Percentiles rank a stretch among this genome's conserved stretches.
These are phyloP conservation scores for Ciconia stormi DNA, from an alignment of 2,113 vertebrate genomes.

Conservation along the genomic window DNA sequence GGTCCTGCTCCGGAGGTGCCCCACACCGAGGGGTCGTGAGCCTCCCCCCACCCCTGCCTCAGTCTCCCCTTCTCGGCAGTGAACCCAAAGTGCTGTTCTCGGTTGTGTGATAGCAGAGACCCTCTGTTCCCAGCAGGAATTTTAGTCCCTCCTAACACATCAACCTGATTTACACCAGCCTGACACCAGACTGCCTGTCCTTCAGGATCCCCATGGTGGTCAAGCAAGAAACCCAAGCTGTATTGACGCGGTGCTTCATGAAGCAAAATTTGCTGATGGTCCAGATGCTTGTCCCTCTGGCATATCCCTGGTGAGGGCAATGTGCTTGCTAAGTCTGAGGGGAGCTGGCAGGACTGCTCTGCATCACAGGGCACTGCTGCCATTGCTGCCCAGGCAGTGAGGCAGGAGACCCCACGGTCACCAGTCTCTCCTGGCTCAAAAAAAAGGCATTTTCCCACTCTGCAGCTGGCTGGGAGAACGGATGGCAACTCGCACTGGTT, in stretches of 20 bases:
- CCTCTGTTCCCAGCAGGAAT: background rate
- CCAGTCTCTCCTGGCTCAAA: background rate
- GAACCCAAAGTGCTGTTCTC: background rate
- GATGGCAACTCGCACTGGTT: background rate
- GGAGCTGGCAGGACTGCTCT: background rate
- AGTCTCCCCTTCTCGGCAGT: background rate
- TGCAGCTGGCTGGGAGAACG: background rate
- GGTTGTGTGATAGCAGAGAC: background rate
- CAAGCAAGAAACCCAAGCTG: background rate
- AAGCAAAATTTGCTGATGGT: background rate
- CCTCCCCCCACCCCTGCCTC: background rate
- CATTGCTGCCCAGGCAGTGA: background rate
- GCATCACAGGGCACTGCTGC: background rate
- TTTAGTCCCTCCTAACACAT: background rate
- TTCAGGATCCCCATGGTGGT: rapidly evolving
- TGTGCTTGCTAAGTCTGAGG: rapidly evolving
- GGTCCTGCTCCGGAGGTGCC: background rate
- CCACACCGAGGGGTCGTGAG: rapidly evolving
- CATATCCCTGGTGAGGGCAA: background rate
- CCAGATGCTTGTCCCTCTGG: background rate
- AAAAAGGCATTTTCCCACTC: background rate
- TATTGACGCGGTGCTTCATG: rapidly evolving
- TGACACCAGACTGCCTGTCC: rapidly evolving
- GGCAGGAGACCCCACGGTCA: background rate
- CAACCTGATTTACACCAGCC: background rate